These are phyloP conservation scores for Actinernus sp. DNA, from an alignment of 92 coral and sea anemone genomes.

Conservation along the genomic window DNA sequence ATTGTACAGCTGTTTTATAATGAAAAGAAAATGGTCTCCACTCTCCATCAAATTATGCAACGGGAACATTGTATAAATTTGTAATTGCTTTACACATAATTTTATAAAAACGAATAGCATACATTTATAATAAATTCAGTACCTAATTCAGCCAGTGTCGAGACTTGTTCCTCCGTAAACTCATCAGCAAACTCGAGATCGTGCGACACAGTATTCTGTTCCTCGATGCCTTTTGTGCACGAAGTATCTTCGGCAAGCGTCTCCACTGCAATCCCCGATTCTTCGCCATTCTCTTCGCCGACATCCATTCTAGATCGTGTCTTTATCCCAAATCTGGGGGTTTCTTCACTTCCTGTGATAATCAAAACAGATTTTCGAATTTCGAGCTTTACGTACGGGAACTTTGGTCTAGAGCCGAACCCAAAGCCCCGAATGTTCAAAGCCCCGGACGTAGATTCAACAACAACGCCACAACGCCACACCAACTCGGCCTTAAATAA, in stretches of 20 bases:
- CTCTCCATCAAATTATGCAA: too few species aligned
- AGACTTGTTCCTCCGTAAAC: slow-evolving; percentile 61
- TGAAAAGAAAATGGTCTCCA: too few species aligned
- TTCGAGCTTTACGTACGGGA: slow-evolving; percentile 99
- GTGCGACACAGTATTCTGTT: slow-evolving; percentile 39
- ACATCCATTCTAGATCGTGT: slow-evolving; percentile 15
- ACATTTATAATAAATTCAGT: too few species aligned
- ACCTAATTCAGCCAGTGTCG: slow-evolving; percentile 62
- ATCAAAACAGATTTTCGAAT: slow-evolving; percentile 79
- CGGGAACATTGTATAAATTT: too few species aligned
- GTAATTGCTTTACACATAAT: too few species aligned
- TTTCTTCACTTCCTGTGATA: slow-evolving; percentile 31
- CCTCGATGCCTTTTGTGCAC: slow-evolving; percentile 76
- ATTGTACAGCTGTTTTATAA: too few species aligned
- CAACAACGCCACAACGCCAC: slow-evolving; percentile 6
- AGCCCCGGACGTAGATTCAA: slow-evolving; percentile 88
- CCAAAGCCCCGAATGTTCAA: slow-evolving; percentile 99
- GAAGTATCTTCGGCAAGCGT: slow-evolving; percentile 53
- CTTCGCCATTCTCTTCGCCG: slow-evolving; percentile 25
- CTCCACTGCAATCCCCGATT: slow-evolving; percentile 39
- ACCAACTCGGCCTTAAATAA: neutral
- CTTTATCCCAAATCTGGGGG: slow-evolving; percentile 11
- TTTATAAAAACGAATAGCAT: too few species aligned
- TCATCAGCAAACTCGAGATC: slow-evolving; percentile 63
- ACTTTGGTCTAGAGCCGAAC: slow-evolving; percentile 44